A percentile compares a stretch with the other conserved stretches of the same genome.
Conservation (phyloP, 2,797 vertebrate genomes). For the Gymnothorax javanicus region DNA sequence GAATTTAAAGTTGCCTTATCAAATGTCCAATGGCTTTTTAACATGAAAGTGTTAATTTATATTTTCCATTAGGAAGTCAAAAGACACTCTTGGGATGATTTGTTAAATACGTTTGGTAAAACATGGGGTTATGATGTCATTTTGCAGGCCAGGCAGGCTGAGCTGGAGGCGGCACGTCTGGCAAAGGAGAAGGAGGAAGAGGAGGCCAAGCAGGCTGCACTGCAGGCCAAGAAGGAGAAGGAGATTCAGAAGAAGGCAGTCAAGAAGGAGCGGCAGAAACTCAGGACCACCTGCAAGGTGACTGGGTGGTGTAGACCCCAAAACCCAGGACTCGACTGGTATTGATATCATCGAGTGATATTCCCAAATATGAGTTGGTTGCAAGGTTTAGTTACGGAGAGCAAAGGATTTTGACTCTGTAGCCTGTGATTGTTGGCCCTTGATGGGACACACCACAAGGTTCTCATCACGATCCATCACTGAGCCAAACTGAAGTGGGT, state of each 20-base stretch:
- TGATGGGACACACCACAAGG: not conserved
- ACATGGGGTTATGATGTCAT: not conserved
- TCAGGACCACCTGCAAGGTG: slow-evolving; percentile 95
- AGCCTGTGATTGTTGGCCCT: not conserved
- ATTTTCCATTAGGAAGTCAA: not conserved
- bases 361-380: not conserved
- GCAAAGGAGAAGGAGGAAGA: slow-evolving; percentile 94
- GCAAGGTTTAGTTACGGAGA: not conserved
- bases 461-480: not conserved
- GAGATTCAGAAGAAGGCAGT: slow-evolving; percentile 98
- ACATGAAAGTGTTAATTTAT: not conserved
- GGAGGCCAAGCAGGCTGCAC: slow-evolving; percentile 85
- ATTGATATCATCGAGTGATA: not conserved
- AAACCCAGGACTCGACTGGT: too few species aligned
- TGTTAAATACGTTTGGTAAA: not conserved
- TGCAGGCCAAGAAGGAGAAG: slow-evolving; percentile 93
- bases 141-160: slow-evolving; percentile 85
- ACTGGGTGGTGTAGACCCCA: not conserved
- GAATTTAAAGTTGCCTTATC: not conserved
- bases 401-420: not conserved
- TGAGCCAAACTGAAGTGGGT: not conserved
- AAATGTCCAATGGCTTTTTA: not conserved
- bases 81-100: not conserved
- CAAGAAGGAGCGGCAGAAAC: slow-evolving; percentile 96
- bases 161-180: slow-evolving; percentile 86